Evolutionary conservation across 92 coral and sea anemone genomes (phyloP).

Genomic region (Palythoa grandis): DNA sequence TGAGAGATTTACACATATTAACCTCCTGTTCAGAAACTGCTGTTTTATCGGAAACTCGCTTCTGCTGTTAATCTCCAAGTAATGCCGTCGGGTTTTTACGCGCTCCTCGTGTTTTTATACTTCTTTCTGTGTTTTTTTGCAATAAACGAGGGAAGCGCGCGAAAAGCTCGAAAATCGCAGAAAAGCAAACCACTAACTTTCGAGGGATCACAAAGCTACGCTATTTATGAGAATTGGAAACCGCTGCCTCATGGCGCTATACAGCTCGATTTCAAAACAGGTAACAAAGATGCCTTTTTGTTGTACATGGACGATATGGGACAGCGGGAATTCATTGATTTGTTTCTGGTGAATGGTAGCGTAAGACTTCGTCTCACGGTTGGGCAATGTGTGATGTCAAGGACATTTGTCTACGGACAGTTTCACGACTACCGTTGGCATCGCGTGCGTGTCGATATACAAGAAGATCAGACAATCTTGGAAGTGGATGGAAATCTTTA

Average conservation of each 20-base stretch:
- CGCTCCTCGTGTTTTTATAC: background rate
- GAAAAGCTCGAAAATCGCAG: background rate
- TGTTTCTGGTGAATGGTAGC: conserved; percentile 43
- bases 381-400: conserved; percentile 8
- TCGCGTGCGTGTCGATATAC: conserved; percentile 12
- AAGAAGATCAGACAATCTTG: background rate
- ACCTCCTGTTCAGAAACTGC: background rate
- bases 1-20: background rate
- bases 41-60: background rate
- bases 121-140: conserved; percentile 1
- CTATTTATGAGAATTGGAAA: conserved; percentile 15
- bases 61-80: background rate
- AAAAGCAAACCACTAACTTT: conserved; percentile 3
- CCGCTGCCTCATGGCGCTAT: conserved; percentile 16
- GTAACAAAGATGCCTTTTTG: conserved; percentile 27
- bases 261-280: conserved; percentile 26
- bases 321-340: conserved; percentile 44
- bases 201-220: conserved; percentile 8
- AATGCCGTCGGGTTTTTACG: conserved; percentile 13
- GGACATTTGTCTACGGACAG: conserved; percentile 25
- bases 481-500: background rate
- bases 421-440: conserved; percentile 33
- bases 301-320: conserved; percentile 42
- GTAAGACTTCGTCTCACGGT: conserved; percentile 36
- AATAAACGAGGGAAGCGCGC: background rate